phyloP scores from a whole-genome alignment of 2,888 invertebrate species.

The Altica lythri region DNA sequence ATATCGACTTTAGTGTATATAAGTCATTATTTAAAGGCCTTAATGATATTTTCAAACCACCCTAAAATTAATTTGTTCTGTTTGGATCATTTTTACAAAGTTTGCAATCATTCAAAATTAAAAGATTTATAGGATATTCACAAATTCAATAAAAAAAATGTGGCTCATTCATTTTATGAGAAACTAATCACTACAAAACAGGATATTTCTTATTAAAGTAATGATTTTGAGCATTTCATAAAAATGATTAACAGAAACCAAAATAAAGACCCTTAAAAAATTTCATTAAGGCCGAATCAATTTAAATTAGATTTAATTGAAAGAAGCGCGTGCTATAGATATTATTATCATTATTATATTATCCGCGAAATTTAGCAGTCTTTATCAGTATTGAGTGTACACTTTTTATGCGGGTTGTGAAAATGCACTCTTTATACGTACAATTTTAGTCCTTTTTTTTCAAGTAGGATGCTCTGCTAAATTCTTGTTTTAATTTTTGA shows the following conservation, averaged over 20 bases:
- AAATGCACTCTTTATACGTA: constrained; percentile 42
- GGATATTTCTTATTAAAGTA: no score
- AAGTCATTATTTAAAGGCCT: background rate
- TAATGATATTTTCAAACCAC: background rate
- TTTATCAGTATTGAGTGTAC: constrained; percentile 51
- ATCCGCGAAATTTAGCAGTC: constrained; percentile 35
- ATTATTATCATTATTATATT: constrained; percentile 6
- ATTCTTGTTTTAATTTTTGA: constrained; percentile 19
- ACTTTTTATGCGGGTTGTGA: constrained; percentile 53
- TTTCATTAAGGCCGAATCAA: constrained; percentile 3
- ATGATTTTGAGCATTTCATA: no score
- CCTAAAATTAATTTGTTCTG: background rate
- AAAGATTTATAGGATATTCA: no score
- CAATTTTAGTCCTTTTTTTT: constrained; percentile 31
- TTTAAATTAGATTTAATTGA: constrained; percentile 19
- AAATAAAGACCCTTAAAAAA: constrained; percentile 7
- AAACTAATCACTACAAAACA: no score
- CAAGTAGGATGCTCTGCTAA: constrained; percentile 36
- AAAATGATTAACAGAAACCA: background rate
- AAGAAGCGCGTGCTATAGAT: constrained; percentile 27
- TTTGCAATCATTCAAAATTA: no score
- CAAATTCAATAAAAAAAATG: no score
- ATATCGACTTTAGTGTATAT: constrained; percentile 25
- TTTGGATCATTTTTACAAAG: background rate
- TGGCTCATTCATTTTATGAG: no score